Base-by-base conservation (phyloP, 2,113 vertebrate genomes). In the Solenodon paradoxus region DNA sequence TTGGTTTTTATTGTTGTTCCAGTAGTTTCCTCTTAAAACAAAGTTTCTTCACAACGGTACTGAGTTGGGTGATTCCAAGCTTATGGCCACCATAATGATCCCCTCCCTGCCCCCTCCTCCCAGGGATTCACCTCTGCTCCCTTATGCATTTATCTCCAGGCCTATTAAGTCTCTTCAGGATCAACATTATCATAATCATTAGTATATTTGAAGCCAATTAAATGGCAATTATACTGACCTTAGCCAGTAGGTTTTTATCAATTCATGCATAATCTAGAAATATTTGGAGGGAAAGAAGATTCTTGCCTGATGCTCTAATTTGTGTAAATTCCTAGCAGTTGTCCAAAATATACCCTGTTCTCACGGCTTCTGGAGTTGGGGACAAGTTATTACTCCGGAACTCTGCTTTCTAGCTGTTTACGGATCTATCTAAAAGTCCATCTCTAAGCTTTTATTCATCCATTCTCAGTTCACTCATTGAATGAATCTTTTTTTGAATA, bases 181-280 rank as follows among this genome's bases (percentile, higher is more conserved):
- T 93, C 92, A 71, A 74, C 77, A 74, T 92, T 81, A 81, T 77
- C 64, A 61, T 87, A 35, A 96, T 95, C 61, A 74, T 92, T 75
- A 93, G 71, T 91, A 86, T 77, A 92, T 72, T 71, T 84, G 83
- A 95, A 90, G 38, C 86, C 89, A 92, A 86, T 91, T 89, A 75
- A 88, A 87, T 63, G 79, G n/a, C 40, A 64, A 69, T 93, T 79
- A 61, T 35, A 35, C 35, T 92, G 77, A 95, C 79, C 79, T 77
- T 61, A 92, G 88, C 90, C 81, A 66, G 35, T 53, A 35, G 53
- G 47, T 84, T 91, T 86, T 84, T 93, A 79, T 40, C 91, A 84
- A 63, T 84, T 61, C 42, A 40, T 61, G 80, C 20, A 47, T 80
- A 45, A 84, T 59, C 88, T 92, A 71, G 81, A 92, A 79, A 38